These are phyloP conservation scores for Lepidonotus clava DNA, from an alignment of 2,888 invertebrate species.

Conservation along the genomic window DNA sequence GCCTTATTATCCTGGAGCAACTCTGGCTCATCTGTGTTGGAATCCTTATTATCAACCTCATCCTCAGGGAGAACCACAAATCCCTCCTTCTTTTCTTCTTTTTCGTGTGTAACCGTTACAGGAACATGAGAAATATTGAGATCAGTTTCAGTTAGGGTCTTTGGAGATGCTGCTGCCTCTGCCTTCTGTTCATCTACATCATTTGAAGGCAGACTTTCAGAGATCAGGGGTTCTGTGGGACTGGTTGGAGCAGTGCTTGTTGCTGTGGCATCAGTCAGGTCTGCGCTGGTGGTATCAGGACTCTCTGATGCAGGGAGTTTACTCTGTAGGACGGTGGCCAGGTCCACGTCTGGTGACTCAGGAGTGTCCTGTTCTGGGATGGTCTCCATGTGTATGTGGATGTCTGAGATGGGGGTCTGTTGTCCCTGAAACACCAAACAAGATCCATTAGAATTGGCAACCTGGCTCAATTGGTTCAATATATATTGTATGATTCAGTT, in stretches of 20 bases:
- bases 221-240: neutral
- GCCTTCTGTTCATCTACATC: neutral
- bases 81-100: no score
- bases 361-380: conserved; percentile 42
- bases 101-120: no score
- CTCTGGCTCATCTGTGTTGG: neutral
- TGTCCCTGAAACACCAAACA: conserved; percentile 3
- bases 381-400: conserved; percentile 27
- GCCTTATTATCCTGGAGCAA: neutral
- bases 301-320: neutral
- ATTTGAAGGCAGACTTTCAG: neutral
- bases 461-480: no score
- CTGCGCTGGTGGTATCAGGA: neutral
- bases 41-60: no score
- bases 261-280: neutral
- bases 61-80: no score
- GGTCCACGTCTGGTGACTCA: conserved; percentile 23
- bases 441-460: neutral
- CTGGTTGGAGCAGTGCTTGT: neutral
- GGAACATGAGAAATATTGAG: neutral
- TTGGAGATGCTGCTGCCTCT: no score
- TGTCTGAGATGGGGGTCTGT: conserved; percentile 17
- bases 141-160: neutral
- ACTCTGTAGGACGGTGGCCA: neutral
- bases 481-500: no score